A percentile compares a stretch with the other conserved stretches of the same genome.
Evolutionary conservation across 2,888 invertebrate species (phyloP).

Genomic region (Pachliopta kotzebuea): DNA sequence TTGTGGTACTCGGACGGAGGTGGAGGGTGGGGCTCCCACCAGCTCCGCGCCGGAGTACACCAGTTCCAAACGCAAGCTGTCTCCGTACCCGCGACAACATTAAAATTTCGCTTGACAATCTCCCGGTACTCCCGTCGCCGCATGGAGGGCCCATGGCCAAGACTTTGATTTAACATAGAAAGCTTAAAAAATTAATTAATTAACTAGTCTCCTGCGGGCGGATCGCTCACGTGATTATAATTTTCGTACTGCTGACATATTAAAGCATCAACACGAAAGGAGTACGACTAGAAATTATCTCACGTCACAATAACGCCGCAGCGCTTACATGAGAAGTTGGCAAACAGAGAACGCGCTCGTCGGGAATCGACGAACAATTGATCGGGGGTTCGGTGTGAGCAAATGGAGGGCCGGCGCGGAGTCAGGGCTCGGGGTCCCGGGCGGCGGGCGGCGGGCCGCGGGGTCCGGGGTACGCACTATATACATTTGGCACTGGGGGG

Average conservation of each 20-base stretch:
- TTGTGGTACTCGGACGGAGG: not conserved
- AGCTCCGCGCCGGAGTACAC: not conserved
- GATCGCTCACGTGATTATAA: constrained; percentile 63
- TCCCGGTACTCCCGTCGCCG: constrained; percentile 37
- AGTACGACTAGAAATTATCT: constrained; percentile 74
- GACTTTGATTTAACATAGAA: constrained; percentile 53
- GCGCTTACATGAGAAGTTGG: constrained; percentile 30
- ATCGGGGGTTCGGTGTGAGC: constrained; percentile 53
- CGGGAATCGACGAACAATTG: constrained; percentile 58
- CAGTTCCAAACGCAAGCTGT: not conserved
- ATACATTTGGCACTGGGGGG: constrained; percentile 73
- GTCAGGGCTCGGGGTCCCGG: not conserved
- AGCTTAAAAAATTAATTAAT: constrained; percentile 73
- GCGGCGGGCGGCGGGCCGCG: constrained; percentile 10
- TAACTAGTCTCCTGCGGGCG: constrained; percentile 74
- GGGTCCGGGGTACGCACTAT: constrained; percentile 35
- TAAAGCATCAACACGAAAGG: constrained; percentile 72
- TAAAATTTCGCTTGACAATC: constrained; percentile 35
- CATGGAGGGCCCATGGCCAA: no score
- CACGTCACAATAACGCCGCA: constrained; percentile 40
- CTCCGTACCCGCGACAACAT: constrained; percentile 9
- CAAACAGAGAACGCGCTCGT: constrained; percentile 30
- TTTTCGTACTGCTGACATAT: constrained; percentile 77
- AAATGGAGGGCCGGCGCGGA: constrained; percentile 46
- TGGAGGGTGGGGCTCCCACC: not conserved